Percentiles rank a stretch among this genome's conserved stretches.
Evolutionary conservation across 2,113 vertebrate genomes (phyloP).

Genomic region (Pterocles orientalis): DNA sequence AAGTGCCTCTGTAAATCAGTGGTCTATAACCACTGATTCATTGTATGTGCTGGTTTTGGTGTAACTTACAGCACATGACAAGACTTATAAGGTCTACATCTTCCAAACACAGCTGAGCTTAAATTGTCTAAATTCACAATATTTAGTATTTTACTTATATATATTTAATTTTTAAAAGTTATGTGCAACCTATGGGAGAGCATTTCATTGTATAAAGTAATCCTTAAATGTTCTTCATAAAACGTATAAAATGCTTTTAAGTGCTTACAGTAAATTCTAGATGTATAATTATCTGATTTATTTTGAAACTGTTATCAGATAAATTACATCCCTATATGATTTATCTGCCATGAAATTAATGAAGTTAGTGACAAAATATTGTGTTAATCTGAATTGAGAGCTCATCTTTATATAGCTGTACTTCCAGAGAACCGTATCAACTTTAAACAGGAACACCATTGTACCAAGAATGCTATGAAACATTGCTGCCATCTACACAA

Average conservation of each 20-base stretch:
- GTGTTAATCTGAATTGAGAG: neutral
- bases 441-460: neutral
- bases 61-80: neutral
- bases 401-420: neutral
- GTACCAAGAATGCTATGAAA: neutral
- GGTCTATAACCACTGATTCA: neutral
- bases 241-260: neutral
- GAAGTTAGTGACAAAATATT: neutral
- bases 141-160: neutral
- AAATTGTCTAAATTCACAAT: neutral
- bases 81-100: neutral
- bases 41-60: neutral
- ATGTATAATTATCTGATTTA: neutral
- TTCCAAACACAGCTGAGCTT: neutral
- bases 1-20: neutral
- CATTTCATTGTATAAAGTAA: neutral
- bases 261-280: neutral
- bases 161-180: neutral
- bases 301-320: conserved; percentile 9
- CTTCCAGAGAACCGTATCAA: neutral
- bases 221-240: neutral
- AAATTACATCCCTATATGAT: neutral
- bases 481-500: neutral
- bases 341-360: neutral
- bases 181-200: neutral